A percentile compares a stretch with the other conserved stretches of the same genome.
Evolutionary conservation across 2,797 vertebrate genomes (phyloP).

Genomic region (Notoglanidium macrostoma): DNA sequence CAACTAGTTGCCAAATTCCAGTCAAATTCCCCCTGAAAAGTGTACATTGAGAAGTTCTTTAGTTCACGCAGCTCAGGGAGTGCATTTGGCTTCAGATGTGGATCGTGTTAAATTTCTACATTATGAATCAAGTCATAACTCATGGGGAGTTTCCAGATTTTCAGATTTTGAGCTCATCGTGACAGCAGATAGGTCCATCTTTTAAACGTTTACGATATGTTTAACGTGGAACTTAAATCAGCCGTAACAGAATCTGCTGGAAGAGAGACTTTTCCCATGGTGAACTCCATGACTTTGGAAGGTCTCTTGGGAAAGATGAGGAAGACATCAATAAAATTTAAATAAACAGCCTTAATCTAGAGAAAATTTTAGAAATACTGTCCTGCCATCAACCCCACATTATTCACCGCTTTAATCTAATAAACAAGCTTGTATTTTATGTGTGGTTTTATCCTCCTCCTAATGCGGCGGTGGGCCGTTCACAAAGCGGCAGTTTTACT

Average conservation of each 20-base stretch:
- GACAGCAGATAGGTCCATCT: constrained; percentile 27
- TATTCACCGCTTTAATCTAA: constrained; percentile 29
- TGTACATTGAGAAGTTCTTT: neutral
- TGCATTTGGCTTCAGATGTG: constrained; percentile 15
- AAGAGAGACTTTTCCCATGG: neutral
- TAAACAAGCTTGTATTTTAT: constrained; percentile 24
- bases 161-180: constrained; percentile 15
- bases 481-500: neutral
- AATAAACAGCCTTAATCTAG: constrained; percentile 35
- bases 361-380: constrained; percentile 30
- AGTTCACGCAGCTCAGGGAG: constrained; percentile 6
- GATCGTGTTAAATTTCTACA: constrained; percentile 26
- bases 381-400: neutral
- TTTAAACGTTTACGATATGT: constrained; percentile 28
- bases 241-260: constrained; percentile 31
- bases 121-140: constrained; percentile 40
- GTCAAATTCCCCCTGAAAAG: neutral
- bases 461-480: neutral
- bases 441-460: neutral
- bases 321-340: constrained; percentile 38
- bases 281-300: constrained; percentile 37
- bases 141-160: constrained; percentile 22
- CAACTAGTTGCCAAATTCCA: constrained; percentile 24
- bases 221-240: constrained; percentile 41
- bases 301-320: constrained; percentile 20